phyloP scores from a whole-genome alignment of 2,113 vertebrate genomes.

The Ciconia maguari region DNA sequence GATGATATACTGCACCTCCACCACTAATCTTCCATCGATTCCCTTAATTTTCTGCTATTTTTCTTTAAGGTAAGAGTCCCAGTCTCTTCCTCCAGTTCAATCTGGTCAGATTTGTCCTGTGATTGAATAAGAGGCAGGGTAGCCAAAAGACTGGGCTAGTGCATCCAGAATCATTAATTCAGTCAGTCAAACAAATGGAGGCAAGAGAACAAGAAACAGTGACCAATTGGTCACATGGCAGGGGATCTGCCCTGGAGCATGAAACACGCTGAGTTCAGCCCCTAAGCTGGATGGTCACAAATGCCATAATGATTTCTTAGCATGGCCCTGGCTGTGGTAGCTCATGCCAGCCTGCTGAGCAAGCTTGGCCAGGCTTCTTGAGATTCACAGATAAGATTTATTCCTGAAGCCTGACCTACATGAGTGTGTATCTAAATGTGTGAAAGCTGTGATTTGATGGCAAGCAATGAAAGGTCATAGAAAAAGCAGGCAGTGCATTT shows the following conservation, averaged over 20 bases:
- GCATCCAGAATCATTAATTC: conserved; percentile 73
- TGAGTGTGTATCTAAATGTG: conserved; percentile 94
- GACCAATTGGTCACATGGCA: conserved; percentile 87
- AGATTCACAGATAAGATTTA: conserved; percentile 89
- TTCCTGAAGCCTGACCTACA: conserved; percentile 96
- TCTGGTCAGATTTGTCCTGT: conserved; percentile 55
- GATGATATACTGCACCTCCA: neutral
- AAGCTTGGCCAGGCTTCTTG: conserved; percentile 82
- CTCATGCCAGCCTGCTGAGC: conserved; percentile 83
- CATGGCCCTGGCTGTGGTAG: conserved; percentile 75
- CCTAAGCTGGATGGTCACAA: conserved; percentile 76
- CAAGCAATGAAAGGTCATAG: conserved; percentile 92
- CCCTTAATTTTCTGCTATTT: neutral
- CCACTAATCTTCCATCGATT: neutral
- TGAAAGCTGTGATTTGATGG: conserved; percentile 87
- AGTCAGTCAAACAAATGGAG: conserved; percentile 82
- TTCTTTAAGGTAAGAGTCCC: neutral
- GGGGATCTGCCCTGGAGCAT: conserved; percentile 87
- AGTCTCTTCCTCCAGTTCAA: conserved; percentile 47
- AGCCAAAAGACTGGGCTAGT: conserved; percentile 62
- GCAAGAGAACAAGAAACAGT: conserved; percentile 73
- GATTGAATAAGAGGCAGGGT: conserved; percentile 45
- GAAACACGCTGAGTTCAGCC: conserved; percentile 80
- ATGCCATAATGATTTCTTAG: conserved; percentile 76
- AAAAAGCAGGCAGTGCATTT: conserved; percentile 88